phyloP scores from a whole-genome alignment of 2,113 vertebrate genomes.

The Tragelaphus strepsiceros region DNA sequence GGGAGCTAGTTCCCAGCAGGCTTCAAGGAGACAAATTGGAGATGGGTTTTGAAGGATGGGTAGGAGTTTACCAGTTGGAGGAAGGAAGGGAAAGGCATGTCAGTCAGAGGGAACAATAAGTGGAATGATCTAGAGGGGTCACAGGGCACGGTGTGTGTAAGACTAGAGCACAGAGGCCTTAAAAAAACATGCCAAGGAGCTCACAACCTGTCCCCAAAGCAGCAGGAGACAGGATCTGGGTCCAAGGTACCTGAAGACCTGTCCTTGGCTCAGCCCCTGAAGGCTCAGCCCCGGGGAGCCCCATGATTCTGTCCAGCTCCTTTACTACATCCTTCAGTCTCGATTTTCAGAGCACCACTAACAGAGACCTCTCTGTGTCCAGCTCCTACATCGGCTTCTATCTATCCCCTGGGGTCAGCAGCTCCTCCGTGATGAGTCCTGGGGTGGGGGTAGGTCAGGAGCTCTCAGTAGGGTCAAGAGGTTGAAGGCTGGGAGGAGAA shows the following conservation, averaged over 20 bases:
- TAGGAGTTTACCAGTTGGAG: background rate
- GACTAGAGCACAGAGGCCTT: background rate
- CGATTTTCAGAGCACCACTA: conserved; percentile 55
- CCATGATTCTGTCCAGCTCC: too few relatives aligned
- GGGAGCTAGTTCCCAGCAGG: background rate
- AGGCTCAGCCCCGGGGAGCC: background rate
- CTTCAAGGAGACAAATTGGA: background rate
- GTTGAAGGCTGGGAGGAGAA: background rate
- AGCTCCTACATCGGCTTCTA: conserved; percentile 80
- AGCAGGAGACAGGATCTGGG: background rate
- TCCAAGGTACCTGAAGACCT: background rate
- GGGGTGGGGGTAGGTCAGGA: too few relatives aligned
- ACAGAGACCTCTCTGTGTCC: conserved; percentile 81
- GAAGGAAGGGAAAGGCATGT: background rate
- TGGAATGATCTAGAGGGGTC: background rate
- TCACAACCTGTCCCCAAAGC: background rate
- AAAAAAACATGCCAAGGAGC: background rate
- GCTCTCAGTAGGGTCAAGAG: background rate
- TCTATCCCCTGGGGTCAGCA: conserved; percentile 81
- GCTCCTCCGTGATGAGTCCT: conserved; percentile 79
- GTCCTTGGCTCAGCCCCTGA: too few relatives aligned
- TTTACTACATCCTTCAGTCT: background rate
- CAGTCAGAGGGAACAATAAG: background rate
- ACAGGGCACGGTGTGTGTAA: too few relatives aligned
- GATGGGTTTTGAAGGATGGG: background rate